phyloP scores from a whole-genome alignment of 2,797 vertebrate species.

The Chiroxiphia lanceolata region DNA sequence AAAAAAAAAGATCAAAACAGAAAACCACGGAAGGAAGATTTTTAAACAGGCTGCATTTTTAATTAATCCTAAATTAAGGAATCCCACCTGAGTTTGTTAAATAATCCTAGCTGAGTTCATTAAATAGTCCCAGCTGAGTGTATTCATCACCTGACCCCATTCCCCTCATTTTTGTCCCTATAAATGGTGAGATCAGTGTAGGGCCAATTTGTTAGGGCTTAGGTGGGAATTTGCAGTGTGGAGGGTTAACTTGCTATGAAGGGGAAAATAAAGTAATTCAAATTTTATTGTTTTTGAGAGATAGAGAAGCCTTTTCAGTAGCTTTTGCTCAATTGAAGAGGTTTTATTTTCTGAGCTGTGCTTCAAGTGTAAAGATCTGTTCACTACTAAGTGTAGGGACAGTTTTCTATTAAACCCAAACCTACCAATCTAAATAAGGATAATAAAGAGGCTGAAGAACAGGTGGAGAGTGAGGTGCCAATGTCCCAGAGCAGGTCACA shows the following conservation, averaged over 20 bases:
- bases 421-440: neutral
- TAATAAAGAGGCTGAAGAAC: neutral
- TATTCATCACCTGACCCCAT: neutral
- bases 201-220: fast-evolving
- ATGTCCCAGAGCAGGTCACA: neutral
- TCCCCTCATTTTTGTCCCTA: neutral
- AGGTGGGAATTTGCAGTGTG: fast-evolving
- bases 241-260: neutral
- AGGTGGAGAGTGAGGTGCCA: neutral
- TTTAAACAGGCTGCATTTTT: neutral
- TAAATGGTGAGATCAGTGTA: fast-evolving
- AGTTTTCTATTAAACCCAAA: neutral
- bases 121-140: neutral
- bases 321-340: fast-evolving
- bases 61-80: neutral
- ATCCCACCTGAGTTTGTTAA: neutral
- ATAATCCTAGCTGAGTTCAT: neutral
- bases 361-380: neutral
- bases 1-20: neutral
- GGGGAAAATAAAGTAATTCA: no score
- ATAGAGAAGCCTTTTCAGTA: fast-evolving
- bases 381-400: neutral
- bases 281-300: neutral
- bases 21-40: neutral
- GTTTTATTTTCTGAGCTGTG: neutral